Evolutionary conservation across 2,797 vertebrate species (phyloP).

Genomic region (Darevskia mixta): DNA sequence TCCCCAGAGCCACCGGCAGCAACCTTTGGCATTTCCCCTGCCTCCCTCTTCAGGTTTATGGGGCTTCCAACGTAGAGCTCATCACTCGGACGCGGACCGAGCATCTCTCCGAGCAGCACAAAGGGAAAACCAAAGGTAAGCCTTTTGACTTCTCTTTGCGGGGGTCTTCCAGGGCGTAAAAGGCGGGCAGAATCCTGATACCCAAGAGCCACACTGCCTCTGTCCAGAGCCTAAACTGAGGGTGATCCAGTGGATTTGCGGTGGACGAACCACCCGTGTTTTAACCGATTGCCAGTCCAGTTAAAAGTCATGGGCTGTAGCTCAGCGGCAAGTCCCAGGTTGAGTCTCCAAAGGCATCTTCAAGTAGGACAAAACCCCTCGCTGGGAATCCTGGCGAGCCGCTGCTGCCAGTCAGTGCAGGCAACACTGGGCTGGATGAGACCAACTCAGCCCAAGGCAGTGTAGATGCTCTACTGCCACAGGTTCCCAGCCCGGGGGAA

Average conservation of each 20-base stretch:
- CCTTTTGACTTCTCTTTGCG: too few relatives aligned
- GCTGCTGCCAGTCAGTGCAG: too few relatives aligned
- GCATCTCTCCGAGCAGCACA: slow-evolving; percentile 96
- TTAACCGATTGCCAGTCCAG: neutral
- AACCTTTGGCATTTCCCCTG: neutral
- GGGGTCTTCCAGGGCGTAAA: too few relatives aligned
- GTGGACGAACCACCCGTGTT: neutral
- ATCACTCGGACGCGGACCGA: slow-evolving; percentile 96
- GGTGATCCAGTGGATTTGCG: too few relatives aligned
- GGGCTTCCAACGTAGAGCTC: slow-evolving; percentile 96
- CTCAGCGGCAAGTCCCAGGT: too few relatives aligned
- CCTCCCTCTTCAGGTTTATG: slow-evolving; percentile 86
- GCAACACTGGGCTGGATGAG: too few relatives aligned
- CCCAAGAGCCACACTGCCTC: too few relatives aligned
- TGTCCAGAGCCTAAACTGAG: neutral
- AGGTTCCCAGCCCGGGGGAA: neutral
- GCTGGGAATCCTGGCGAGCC: too few relatives aligned
- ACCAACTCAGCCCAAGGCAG: too few relatives aligned
- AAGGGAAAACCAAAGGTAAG: slow-evolving; percentile 93
- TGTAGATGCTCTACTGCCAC: too few relatives aligned
- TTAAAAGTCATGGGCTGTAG: neutral
- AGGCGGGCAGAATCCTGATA: neutral
- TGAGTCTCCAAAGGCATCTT: too few relatives aligned
- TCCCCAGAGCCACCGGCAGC: neutral
- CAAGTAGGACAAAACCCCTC: too few relatives aligned